These are phyloP conservation scores for Eudemis profundana DNA, from an alignment of 2,888 invertebrate species.

Conservation along the genomic window DNA sequence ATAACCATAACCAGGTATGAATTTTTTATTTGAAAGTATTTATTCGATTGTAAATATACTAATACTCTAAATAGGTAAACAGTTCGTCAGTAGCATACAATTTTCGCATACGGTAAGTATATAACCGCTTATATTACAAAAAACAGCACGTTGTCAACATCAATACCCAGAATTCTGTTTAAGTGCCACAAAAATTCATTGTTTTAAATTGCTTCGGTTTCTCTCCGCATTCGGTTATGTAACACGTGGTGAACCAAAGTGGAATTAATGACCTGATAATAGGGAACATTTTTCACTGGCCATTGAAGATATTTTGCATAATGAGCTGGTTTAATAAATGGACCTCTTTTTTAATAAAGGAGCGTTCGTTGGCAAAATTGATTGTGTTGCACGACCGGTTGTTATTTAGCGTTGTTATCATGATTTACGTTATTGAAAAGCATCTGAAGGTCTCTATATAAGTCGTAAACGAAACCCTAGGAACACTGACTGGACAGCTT, in stretches of 20 bases:
- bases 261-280: slow-evolving; percentile 54
- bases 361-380: slow-evolving; percentile 52
- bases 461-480: no score
- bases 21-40: no score
- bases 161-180: slow-evolving; percentile 31
- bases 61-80: no score
- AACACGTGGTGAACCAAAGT: slow-evolving; percentile 51
- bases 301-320: slow-evolving; percentile 60
- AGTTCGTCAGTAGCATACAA: no score
- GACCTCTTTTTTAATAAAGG: slow-evolving; percentile 56
- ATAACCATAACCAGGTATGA: no score
- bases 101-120: background rate
- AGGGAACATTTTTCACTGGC: slow-evolving; percentile 58
- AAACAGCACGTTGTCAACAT: slow-evolving; percentile 28
- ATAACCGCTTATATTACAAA: slow-evolving; percentile 17
- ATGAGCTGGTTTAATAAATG: slow-evolving; percentile 63
- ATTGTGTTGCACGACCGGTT: slow-evolving; percentile 51
- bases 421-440: slow-evolving; percentile 14
- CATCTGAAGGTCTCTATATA: background rate
- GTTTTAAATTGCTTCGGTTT: slow-evolving; percentile 49
- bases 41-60: no score
- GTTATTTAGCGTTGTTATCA: slow-evolving; percentile 46
- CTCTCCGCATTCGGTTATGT: slow-evolving; percentile 38
- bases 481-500: no score
- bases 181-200: slow-evolving; percentile 49